Base-by-base conservation (phyloP, 2,797 vertebrate genomes). In the Taeniopygia guttata region DNA sequence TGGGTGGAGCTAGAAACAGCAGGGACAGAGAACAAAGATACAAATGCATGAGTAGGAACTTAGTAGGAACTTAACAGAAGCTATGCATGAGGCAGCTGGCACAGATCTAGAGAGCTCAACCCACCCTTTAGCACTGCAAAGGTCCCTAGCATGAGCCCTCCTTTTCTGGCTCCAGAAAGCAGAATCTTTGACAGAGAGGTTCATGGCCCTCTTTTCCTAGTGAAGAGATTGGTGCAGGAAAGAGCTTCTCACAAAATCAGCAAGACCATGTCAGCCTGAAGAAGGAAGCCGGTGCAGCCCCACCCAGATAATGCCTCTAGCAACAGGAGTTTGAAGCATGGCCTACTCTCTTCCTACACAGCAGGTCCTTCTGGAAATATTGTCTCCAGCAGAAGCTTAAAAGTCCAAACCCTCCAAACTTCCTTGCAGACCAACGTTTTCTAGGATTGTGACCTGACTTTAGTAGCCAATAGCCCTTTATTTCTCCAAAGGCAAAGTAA, bases 161-260 rank as follows among this genome's bases (percentile, higher is more conserved):
- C 6, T 5, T 29, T 66, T 78, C 25, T 36, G 2, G 1, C 5
- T 13, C 5, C 11, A 40, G 19, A 36, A 26, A 22, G 11, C 12
- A 52, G 29, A n/a, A 3, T 46, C 15, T 14, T 1, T 4, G 3
- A 51, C 7, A 30, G 15, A 36, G 0, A 38, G 2, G 1, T 2
- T 55, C 27, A n/a, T 23, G 10, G 6, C 9, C 12, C 6, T 34
- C 3, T 3, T 66, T n/a, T 58, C 11, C 12, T 54, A 25, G 4
- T 10, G 13, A 48, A 21, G 16, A 77, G 1, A 16, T 7, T 30
- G 5, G 4, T 48, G 13, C 9, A 75, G 4, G 14, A 55, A 27
- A 6, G 1, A 60, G 38, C 27, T 60, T 60, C 58, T 60, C 26
- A 60, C 9, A 21, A 60, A 60, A 60, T 40, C 58, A 60, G 36